Evolutionary conservation across 1,140 invertebrate genomes (phyloP).

Genomic region (Drosophila rhopaloa): DNA sequence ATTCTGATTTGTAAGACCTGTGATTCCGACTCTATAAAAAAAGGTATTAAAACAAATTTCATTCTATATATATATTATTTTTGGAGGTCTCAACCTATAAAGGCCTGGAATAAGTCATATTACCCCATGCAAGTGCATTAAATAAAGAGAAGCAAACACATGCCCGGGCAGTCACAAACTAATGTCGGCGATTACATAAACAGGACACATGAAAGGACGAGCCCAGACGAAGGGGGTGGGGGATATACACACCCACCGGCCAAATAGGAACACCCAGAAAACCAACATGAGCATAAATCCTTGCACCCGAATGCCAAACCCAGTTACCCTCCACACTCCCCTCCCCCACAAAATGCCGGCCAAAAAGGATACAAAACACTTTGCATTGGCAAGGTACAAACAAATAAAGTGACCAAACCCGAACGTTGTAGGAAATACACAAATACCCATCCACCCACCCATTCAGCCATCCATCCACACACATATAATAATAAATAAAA

Average conservation of each 20-base stretch:
- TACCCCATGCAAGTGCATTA: conserved; percentile 48
- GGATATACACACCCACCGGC: conserved; percentile 65
- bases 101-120: not conserved
- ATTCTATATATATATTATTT: too few species aligned
- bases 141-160: conserved; percentile 36
- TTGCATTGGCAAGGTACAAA: conserved; percentile 70
- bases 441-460: conserved; percentile 36
- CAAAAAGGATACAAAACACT: conserved; percentile 76
- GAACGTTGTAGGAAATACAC: conserved; percentile 48
- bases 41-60: too few species aligned
- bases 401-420: conserved; percentile 80
- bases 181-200: conserved; percentile 82
- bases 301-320: conserved; percentile 56
- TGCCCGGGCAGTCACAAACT: conserved; percentile 54
- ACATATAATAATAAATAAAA: conserved; percentile 69
- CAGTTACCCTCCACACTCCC: conserved; percentile 26
- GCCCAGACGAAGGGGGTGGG: conserved; percentile 20
- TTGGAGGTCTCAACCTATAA: too few species aligned
- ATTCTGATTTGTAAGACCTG: too few species aligned
- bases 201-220: conserved; percentile 78
- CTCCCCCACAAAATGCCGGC: conserved; percentile 16
- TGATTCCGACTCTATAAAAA: too few species aligned
- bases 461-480: conserved; percentile 19
- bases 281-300: conserved; percentile 75
- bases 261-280: conserved; percentile 71